These are phyloP conservation scores for Lasioglossum leucozonium DNA, from an alignment of 2,888 invertebrate species.

Conservation along the genomic window DNA sequence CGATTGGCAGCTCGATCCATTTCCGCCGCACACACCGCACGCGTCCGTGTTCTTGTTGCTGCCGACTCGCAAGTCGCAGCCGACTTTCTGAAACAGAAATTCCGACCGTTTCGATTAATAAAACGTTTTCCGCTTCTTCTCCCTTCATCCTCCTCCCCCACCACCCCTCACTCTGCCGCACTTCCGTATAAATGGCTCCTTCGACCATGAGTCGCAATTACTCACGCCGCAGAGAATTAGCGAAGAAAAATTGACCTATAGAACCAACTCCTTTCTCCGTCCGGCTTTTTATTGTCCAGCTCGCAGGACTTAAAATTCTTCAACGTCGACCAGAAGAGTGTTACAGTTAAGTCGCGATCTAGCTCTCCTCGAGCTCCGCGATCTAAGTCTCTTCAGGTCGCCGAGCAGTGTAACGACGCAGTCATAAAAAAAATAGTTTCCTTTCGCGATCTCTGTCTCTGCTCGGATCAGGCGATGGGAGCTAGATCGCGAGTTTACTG, in stretches of 20 bases:
- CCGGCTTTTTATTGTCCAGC: neutral
- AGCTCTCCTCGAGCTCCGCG: too few species aligned
- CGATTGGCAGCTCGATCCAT: slow-evolving; percentile 94
- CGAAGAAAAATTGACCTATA: slow-evolving; percentile 43
- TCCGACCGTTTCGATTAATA: slow-evolving; percentile 50
- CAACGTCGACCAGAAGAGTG: neutral
- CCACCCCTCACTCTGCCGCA: neutral
- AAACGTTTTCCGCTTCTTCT: slow-evolving; percentile 17
- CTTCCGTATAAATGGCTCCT: slow-evolving; percentile 14
- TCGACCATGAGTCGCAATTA: slow-evolving; percentile 32
- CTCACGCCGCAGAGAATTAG: slow-evolving; percentile 32
- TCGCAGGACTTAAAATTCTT: neutral
- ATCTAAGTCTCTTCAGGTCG: too few species aligned
- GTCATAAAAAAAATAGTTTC: too few species aligned
- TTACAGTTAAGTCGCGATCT: too few species aligned
- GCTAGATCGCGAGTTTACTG: too few species aligned
- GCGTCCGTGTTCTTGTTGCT: slow-evolving; percentile 93
- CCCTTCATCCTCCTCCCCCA: neutral
- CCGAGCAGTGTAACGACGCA: too few species aligned
- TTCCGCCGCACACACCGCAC: slow-evolving; percentile 96
- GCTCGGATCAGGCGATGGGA: too few species aligned
- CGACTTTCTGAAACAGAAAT: slow-evolving; percentile 90
- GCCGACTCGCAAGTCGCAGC: slow-evolving; percentile 96
- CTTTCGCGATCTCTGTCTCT: too few species aligned
- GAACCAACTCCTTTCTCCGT: neutral